Percentiles rank a stretch among this genome's conserved stretches.
Evolutionary conservation across 2,113 vertebrate genomes (phyloP).

Genomic region (Leucoraja erinaceus): DNA sequence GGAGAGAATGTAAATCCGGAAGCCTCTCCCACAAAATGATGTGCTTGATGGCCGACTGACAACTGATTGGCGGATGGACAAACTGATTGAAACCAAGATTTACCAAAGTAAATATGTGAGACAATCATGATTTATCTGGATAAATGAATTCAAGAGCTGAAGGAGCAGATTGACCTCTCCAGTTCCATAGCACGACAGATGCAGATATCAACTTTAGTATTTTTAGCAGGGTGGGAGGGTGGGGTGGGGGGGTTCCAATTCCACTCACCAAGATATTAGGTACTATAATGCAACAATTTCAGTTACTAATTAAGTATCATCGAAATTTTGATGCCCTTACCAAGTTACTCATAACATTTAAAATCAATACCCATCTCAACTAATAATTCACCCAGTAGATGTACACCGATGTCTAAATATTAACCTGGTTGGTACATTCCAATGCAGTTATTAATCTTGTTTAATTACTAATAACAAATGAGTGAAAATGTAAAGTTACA

Average conservation of each 20-base stretch:
- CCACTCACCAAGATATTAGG: neutral
- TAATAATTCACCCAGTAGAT: neutral
- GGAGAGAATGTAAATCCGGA: too few species aligned
- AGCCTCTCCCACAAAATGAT: too few species aligned
- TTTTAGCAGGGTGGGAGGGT: too few species aligned
- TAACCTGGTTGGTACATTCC: neutral
- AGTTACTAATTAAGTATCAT: neutral
- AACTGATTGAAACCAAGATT: too few species aligned
- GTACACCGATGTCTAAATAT: neutral
- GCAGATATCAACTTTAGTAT: neutral
- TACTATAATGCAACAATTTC: neutral
- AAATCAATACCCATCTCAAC: neutral
- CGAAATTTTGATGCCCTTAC: neutral
- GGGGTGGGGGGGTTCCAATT: too few species aligned
- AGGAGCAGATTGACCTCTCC: too few species aligned
- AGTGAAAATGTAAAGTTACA: too few species aligned
- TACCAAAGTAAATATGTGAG: too few species aligned
- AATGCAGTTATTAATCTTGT: neutral
- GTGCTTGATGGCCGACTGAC: too few species aligned
- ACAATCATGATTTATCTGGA: too few species aligned
- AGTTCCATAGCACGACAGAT: neutral
- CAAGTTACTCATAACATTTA: neutral
- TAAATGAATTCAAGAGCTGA: too few species aligned
- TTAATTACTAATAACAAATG: neutral
- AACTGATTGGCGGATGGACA: too few species aligned